Percentiles rank a stretch among this genome's conserved stretches.
Evolutionary conservation across 2,888 invertebrate genomes (phyloP).

Genomic region (Horisme vitalbata): DNA sequence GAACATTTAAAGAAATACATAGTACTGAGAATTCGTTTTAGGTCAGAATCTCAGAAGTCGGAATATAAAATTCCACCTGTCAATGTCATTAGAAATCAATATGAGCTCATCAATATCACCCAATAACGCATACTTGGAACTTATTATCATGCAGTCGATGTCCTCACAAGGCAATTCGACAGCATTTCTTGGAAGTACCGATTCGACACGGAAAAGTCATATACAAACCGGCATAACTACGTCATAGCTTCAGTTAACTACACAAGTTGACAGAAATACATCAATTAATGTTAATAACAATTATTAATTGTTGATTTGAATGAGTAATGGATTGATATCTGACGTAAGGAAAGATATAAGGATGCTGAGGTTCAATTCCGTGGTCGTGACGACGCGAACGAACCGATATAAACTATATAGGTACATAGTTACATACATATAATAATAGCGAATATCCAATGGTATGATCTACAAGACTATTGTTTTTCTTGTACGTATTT

Average conservation of each 20-base stretch:
- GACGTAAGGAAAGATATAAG: conserved; percentile 9
- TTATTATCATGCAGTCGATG: conserved; percentile 24
- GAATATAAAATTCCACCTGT: background rate
- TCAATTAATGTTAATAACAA: conserved; percentile 7
- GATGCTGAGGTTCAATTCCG: conserved; percentile 6
- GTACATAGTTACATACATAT: too few relatives aligned
- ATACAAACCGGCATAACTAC: conserved; percentile 14
- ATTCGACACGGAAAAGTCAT: conserved; percentile 26
- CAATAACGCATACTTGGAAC: conserved; percentile 29
- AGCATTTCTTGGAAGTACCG: conserved; percentile 25
- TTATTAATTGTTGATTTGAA: conserved; percentile 2
- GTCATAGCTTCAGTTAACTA: conserved; percentile 13
- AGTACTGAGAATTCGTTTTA: too few relatives aligned
- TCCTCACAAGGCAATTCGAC: conserved; percentile 27
- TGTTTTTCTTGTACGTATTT: too few relatives aligned
- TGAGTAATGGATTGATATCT: conserved; percentile 7
- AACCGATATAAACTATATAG: too few relatives aligned
- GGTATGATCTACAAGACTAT: too few relatives aligned
- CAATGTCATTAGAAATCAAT: conserved; percentile 6
- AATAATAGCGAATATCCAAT: too few relatives aligned
- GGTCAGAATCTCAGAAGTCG: too few relatives aligned
- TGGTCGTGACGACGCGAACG: conserved; percentile 2
- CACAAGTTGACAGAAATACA: conserved; percentile 15
- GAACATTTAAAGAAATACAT: too few relatives aligned
- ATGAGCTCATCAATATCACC: conserved; percentile 26